Conservation (phyloP, 2,888 invertebrate genomes). For the Acanthococcus lagerstroemiae region DNA sequence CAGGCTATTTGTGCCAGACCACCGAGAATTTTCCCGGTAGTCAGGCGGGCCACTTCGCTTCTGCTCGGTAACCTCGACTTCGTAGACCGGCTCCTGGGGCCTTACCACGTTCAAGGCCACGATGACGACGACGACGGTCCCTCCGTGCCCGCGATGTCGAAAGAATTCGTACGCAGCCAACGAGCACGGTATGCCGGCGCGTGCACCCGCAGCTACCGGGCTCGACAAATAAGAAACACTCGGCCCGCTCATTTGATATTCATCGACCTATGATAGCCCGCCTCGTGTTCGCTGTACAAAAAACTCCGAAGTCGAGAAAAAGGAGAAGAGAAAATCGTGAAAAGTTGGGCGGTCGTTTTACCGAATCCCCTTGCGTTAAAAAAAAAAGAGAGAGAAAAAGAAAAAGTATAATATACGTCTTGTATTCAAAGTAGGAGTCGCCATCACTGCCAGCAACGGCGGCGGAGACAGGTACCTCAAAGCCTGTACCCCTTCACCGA, state of each 20-base stretch:
- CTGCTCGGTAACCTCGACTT: too few relatives aligned
- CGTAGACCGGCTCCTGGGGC: too few relatives aligned
- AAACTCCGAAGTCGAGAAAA: neutral
- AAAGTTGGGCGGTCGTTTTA: conserved; percentile 9
- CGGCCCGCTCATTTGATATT: conserved; percentile 13
- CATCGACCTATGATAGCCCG: conserved; percentile 15
- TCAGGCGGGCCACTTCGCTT: too few relatives aligned
- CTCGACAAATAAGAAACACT: neutral
- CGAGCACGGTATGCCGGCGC: too few relatives aligned
- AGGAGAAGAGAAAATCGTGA: conserved; percentile 4
- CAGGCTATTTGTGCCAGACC: too few relatives aligned
- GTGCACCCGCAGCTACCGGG: too few relatives aligned
- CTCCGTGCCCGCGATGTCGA: too few relatives aligned
- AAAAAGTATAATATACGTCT: too few relatives aligned
- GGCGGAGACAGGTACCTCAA: conserved; percentile 1
- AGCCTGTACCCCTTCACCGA: conserved; percentile 2
- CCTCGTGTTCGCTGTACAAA: neutral
- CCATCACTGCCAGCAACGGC: neutral
- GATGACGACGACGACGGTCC: too few relatives aligned
- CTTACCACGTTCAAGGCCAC: too few relatives aligned
- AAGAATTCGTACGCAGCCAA: too few relatives aligned
- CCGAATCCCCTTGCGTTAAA: neutral
- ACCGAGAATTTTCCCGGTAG: too few relatives aligned
- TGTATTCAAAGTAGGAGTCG: conserved; percentile 23
- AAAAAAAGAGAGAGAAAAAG: conserved; percentile 2